Evolutionary conservation across 2,888 invertebrate genomes (phyloP), one percentile per base, ranked within the genome.

Genomic region (Trichogramma evanescens): DNA sequence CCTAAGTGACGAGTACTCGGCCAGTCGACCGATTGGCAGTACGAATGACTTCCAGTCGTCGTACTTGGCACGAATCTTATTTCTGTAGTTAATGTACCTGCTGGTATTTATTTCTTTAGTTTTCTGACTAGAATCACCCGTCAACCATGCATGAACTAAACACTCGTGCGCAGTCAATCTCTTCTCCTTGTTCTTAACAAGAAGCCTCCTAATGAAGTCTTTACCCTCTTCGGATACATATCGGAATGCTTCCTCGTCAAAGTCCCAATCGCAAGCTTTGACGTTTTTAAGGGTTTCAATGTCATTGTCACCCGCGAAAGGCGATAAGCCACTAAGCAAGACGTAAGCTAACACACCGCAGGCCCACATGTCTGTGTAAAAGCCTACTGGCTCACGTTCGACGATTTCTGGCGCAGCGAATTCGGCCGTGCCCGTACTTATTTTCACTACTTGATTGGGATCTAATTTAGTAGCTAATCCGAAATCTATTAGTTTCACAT

Each of bases 331-430:
- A 72, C 96, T 96, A 66, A 99, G 81, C 89, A 99, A 82, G 48
- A 99, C 97, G 76, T 99, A 99, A 10, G 93, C 89, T n/a, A 99
- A 83, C 2, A 99, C 99, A 72, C 99, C 99, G 43, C 96, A 91
- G 44, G 98, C 97, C 99, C 99, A 99, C 99, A 99, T 99, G 77
- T 99, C 99, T 0, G 99, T 99, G 81, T 98, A 99, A 83, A 99
- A 99, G 58, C 99, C 99, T 64, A 99, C 98, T 0, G 98, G 95
- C 78, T 99, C 97, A 10, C 97, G 85, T 74, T 98, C 96, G 0
- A 97, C 98, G 65, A 99, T 96, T 83, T 99, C 99, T 0, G 99
- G 99, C 49, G 99, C 97, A 2, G 99, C 99, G 80, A 99, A 99
- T 80, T 99, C 99, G 0, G 99, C 98, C 0, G 99, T 99, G 62